phyloP scores from a whole-genome alignment of 2,888 invertebrate genomes.

The Cylindroiulus punctatus region DNA sequence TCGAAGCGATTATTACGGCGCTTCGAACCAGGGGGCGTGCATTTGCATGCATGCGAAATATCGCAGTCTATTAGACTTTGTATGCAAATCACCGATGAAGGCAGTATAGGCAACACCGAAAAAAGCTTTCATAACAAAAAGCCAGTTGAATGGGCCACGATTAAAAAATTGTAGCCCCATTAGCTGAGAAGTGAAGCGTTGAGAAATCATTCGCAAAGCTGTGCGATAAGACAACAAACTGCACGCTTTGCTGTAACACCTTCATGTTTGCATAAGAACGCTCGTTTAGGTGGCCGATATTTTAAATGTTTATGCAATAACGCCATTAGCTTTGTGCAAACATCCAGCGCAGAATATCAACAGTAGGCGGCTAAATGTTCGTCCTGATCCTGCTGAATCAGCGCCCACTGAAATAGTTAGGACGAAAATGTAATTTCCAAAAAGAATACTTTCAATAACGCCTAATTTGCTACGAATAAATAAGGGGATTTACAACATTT shows the following conservation, averaged over 20 bases:
- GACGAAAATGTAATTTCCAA: too few species aligned
- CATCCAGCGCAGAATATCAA: too few species aligned
- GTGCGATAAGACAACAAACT: slow-evolving; percentile 14
- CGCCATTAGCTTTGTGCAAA: too few species aligned
- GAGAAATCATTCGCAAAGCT: not conserved
- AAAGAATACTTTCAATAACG: too few species aligned
- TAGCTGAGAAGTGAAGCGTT: not conserved
- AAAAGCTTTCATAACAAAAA: not conserved
- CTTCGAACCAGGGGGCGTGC: not conserved
- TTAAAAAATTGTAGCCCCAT: slow-evolving; percentile 1
- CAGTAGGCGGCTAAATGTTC: too few species aligned
- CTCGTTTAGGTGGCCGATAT: too few species aligned
- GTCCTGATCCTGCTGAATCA: too few species aligned
- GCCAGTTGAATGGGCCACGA: not conserved
- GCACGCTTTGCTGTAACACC: not conserved
- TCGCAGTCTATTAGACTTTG: not conserved
- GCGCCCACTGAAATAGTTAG: too few species aligned
- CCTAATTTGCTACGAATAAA: too few species aligned
- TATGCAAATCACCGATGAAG: not conserved
- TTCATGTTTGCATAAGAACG: not conserved
- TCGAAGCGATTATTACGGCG: slow-evolving; percentile 31
- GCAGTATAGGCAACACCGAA: not conserved
- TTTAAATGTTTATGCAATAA: not conserved
- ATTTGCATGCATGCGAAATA: slow-evolving; percentile 6
- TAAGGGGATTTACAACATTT: too few species aligned